phyloP scores from a whole-genome alignment of 1,140 invertebrate species.

The Pogonognathellus flavescens region DNA sequence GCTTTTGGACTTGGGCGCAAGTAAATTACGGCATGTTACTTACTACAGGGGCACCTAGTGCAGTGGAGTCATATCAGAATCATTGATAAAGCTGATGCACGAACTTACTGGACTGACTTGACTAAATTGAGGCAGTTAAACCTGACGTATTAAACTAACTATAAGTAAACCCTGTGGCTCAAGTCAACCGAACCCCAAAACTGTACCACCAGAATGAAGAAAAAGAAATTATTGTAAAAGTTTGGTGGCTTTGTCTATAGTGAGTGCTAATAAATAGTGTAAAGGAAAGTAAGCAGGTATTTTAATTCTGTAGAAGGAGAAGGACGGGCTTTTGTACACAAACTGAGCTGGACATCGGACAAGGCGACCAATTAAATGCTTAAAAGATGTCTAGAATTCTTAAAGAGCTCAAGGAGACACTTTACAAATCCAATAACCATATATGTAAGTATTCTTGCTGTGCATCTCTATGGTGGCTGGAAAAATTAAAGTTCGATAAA shows the following conservation, averaged over 20 bases:
- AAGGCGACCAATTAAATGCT: slow-evolving; percentile 57
- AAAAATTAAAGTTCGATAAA: slow-evolving; percentile 52
- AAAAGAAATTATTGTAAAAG: background rate
- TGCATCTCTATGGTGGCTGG: background rate
- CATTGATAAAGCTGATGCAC: background rate
- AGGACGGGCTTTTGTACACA: background rate
- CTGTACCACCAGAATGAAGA: background rate
- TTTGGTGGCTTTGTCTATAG: background rate
- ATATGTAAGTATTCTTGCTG: slow-evolving; percentile 28
- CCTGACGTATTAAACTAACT: too few species aligned
- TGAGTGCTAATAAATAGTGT: background rate
- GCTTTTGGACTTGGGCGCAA: background rate
- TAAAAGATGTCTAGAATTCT: slow-evolving; percentile 59
- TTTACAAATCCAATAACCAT: slow-evolving; percentile 21
- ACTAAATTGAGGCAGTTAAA: too few species aligned
- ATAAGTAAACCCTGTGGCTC: background rate
- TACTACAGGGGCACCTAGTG: background rate
- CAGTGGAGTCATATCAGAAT: background rate
- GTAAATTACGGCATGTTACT: background rate
- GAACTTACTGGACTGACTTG: background rate
- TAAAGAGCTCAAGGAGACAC: slow-evolving; percentile 49
- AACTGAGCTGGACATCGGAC: slow-evolving; percentile 39
- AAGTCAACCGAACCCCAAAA: background rate
- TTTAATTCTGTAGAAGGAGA: background rate
- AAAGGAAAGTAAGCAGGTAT: background rate